These are phyloP conservation scores for Drosophila yakuba DNA, from an alignment of 1,140 invertebrate genomes.

Conservation along the genomic window DNA sequence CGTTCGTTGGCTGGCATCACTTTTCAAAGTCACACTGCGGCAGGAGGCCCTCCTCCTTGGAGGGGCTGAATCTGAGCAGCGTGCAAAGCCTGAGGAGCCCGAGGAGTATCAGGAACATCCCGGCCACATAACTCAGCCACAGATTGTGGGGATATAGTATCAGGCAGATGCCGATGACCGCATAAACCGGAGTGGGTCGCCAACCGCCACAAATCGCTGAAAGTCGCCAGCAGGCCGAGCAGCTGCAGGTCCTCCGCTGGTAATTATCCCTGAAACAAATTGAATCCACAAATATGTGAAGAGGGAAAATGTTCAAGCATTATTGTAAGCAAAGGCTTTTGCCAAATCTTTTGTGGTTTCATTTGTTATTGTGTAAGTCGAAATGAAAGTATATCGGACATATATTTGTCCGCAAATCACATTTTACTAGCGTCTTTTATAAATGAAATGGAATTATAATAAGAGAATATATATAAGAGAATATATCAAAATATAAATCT, in stretches of 20 bases:
- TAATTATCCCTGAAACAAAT: constrained; percentile 67
- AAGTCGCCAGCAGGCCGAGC: constrained; percentile 66
- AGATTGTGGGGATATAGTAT: constrained; percentile 81
- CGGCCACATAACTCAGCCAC: constrained; percentile 82
- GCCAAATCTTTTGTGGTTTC: too few relatives aligned
- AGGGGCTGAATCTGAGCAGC: constrained; percentile 57
- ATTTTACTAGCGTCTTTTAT: too few relatives aligned
- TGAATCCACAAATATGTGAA: constrained; percentile 15
- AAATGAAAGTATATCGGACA: too few relatives aligned
- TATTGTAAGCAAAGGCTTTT: too few relatives aligned
- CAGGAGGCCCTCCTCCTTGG: constrained; percentile 76
- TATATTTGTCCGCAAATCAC: too few relatives aligned
- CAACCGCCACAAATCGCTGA: constrained; percentile 63
- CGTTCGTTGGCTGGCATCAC: constrained; percentile 45
- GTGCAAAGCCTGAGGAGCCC: constrained; percentile 71
- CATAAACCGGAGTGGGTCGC: constrained; percentile 73
- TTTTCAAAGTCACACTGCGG: constrained; percentile 82
- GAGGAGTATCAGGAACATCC: constrained; percentile 70
- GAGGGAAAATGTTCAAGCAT: not conserved
- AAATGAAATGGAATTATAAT: too few relatives aligned
- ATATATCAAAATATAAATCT: too few relatives aligned
- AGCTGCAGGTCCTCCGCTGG: constrained; percentile 42
- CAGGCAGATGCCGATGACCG: constrained; percentile 67
- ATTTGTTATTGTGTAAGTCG: too few relatives aligned
- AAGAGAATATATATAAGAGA: too few relatives aligned